Base-by-base conservation (phyloP, 1,140 invertebrate genomes). In the Portunus trituberculatus region DNA sequence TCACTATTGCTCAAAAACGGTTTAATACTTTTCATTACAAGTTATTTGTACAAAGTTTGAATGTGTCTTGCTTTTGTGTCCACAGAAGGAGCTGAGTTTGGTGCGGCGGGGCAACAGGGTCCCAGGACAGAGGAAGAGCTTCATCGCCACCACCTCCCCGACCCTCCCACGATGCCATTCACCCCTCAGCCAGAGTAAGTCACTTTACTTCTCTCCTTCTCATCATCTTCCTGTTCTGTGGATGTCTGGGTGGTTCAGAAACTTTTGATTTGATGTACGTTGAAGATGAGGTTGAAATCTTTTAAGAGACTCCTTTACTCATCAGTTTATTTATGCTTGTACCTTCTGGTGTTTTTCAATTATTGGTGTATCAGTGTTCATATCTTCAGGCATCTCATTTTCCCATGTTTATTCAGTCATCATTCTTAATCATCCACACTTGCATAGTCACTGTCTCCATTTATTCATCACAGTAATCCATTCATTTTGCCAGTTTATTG, bases 111-210 rank as follows among this genome's bases (percentile, higher is more conserved):
- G 97, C 96, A 98, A 97, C 96, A 97, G 97, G 31, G 95, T 90
- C 6, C 94, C 96, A 16, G 89, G 95, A 96, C 98, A 98, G 96
- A 97, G 98, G 92, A 98, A 98, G 96, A 98, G 98, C 96, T 97
- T 98, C 96, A 98, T 98, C 95, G 97, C 97, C 8, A 98, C 98
- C 88, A 98, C 98, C 20, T 98, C 98, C 90, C 98, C 98, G 28
- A 98, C 98, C 94, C 97, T 98, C 96, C 98, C 98, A 91, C 97
- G 98, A 97, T 98, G 98, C 96, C 98, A 98, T 97, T 98, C 98
- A 48, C 98, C 98, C 32, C 97, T 98, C 59, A 96, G 96, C 97
- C 97, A 97, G 97, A 98, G 96, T 96, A 83, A 91, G 95, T 96
- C 6, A 16, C 45, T 31, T 6, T 32, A 29, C 28, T 59, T 84